Base-by-base conservation (phyloP, 2,113 vertebrate genomes). In the Fulmarus glacialis region DNA sequence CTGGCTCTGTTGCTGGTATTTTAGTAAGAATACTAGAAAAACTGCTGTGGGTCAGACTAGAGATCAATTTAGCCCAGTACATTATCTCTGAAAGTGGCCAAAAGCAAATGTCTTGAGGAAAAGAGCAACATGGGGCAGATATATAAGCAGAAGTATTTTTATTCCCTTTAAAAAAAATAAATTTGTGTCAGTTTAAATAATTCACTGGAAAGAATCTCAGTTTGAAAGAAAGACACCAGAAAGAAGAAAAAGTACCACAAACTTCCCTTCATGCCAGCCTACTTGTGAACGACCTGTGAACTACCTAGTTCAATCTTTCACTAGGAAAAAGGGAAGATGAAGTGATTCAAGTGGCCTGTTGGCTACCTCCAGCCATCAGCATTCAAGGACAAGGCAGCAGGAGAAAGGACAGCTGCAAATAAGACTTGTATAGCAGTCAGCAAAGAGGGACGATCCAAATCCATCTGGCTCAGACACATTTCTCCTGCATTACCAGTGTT, bases 71-170 rank as follows among this genome's bases (percentile, higher is more conserved):
- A 78, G 32, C 12, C 30, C 14, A 56, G 27, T 8, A 48, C 18
- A 40, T 82, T 56, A 47, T 62, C 17, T 91, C 55, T 74, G 83
- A 89, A 81, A 87, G 47, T 43, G n/a, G 4, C 47, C 42, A 83
- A 87, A 92, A 96, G 23, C 19, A 91, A 70, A 77, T 30, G 11
- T 10, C 59, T 84, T 74, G n/a, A 83, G 94, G 75, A 92, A 89
- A 73, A 87, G 64, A 78, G 63, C 42, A 84, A 86, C 32, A 15
- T 36, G n/a, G 42, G 72, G 19, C 18, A 92, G 55, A 87, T 74
- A 58, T 58, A 81, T 58, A 84, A 82, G 42, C n/a, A 87, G 36
- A 87, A 90, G 53, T 78, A 81, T 66, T 97, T 96, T 90, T 95
- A 66, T 21, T 86, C 12, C 8, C 32, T 72, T 60, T 15, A 50